A percentile compares a stretch with the other conserved stretches of the same genome.
These are phyloP conservation scores for Chunga burmeisteri DNA, from an alignment of 2,113 vertebrate genomes.

Conservation along the genomic window DNA sequence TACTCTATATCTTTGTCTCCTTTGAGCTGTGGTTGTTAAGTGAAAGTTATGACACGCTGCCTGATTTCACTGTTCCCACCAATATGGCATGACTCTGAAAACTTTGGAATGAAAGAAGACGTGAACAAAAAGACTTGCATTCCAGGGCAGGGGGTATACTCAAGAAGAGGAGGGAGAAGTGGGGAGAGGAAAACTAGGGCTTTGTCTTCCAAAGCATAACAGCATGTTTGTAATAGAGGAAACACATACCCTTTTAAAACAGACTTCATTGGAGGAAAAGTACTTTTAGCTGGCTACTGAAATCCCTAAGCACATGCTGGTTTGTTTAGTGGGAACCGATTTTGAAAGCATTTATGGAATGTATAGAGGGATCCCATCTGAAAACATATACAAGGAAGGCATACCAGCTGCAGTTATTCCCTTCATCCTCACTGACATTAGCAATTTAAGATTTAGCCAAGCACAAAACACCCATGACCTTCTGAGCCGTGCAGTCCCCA, in stretches of 20 bases:
- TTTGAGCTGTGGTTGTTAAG: conserved; percentile 12
- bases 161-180: not conserved
- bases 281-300: conserved; percentile 50
- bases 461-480: conserved; percentile 56
- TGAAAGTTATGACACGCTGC: not conserved
- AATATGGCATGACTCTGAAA: conserved; percentile 6
- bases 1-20: not conserved
- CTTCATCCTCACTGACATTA: conserved; percentile 50
- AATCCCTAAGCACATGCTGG: conserved; percentile 63
- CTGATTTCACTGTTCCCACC: conserved; percentile 40
- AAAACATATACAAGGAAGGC: conserved; percentile 40
- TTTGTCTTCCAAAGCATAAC: conserved; percentile 33
- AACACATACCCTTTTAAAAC: conserved; percentile 59
- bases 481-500: conserved; percentile 6
- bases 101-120: conserved; percentile 34
- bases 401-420: conserved; percentile 59
- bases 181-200: not conserved
- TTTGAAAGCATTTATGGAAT: conserved; percentile 71
- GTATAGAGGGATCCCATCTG: conserved; percentile 55
- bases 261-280: conserved; percentile 61
- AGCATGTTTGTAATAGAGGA: conserved; percentile 38
- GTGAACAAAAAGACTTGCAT: conserved; percentile 47
- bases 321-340: conserved; percentile 66
- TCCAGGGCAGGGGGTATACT: conserved; percentile 36
- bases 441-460: conserved; percentile 51